phyloP scores from a whole-genome alignment of 92 coral and sea anemone genomes.

The Porites rus region DNA sequence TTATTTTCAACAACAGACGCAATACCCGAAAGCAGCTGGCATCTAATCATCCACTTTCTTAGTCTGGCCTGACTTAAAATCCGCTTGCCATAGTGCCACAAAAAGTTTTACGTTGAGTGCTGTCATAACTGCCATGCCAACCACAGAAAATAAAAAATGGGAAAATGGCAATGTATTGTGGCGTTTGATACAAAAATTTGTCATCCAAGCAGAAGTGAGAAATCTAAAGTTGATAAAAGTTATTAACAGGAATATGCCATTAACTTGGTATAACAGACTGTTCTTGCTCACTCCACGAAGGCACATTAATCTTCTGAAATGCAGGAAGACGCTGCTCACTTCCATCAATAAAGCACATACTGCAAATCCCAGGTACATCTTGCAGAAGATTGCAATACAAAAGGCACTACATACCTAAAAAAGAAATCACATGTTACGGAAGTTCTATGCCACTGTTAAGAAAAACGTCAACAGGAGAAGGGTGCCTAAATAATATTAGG shows the following conservation, averaged over 20 bases:
- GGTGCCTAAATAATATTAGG: too few relatives aligned
- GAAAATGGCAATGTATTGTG: constrained; percentile 57
- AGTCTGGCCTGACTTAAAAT: constrained; percentile 52
- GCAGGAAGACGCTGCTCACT: constrained; percentile 89
- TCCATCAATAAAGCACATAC: constrained; percentile 85
- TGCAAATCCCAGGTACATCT: constrained; percentile 75
- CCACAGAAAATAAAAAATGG: constrained; percentile 67
- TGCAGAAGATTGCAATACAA: constrained; percentile 58
- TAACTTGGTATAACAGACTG: constrained; percentile 61
- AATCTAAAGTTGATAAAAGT: constrained; percentile 88
- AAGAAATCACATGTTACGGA: not conserved
- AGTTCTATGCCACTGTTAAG: too few relatives aligned
- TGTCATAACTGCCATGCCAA: constrained; percentile 65
- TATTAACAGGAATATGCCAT: constrained; percentile 64
- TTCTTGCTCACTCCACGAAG: constrained; percentile 74
- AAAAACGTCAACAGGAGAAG: too few relatives aligned
- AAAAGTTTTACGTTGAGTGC: constrained; percentile 70
- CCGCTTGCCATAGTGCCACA: constrained; percentile 79
- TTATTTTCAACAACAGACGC: too few relatives aligned
- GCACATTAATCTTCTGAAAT: constrained; percentile 71
- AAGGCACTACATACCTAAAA: constrained; percentile 84
- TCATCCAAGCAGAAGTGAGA: constrained; percentile 82
- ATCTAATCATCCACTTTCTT: constrained; percentile 21
- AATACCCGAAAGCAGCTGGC: not conserved
- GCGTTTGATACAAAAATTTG: constrained; percentile 66